Evolutionary conservation across 2,888 invertebrate genomes (phyloP), one percentile per base, ranked within the genome.

Genomic region (Mallateleia sp.): DNA sequence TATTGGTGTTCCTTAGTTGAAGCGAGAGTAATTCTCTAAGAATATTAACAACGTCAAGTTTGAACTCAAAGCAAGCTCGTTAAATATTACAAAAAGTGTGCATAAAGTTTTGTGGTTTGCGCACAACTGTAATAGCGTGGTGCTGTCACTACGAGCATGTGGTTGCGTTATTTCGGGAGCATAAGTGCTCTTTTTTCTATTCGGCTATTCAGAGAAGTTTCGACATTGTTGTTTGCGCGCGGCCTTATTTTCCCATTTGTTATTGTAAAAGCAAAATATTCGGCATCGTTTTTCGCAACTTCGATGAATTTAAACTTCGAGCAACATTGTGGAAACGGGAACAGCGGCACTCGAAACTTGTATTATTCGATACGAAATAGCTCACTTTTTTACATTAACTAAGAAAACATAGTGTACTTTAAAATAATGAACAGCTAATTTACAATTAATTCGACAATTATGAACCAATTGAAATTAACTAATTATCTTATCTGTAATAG

Each of bases 161-260:
- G 67, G 85, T 74, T 79, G 54, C 74, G 79, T 85, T 85, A 84
- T 84, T 84, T 84, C 78, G 84, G 84, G 78, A 84, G 84, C 58
- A 22, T 62, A 78, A 66, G 78, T 58, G 78, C 58, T 47, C 58
- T 67, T 67, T 71, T 74, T 75, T 82, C 67, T 58, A 64, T 72
- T 84, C 72, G 64, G 22, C n/a, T 64, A 60, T 78, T 77, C 72
- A 77, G 50, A 84, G 78, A 69, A 60, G 83, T 83, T 83, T 77
- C 83, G 83, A 71, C 77, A 83, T 77, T 83, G 77, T 77, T 81
- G 74, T 81, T 74, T 60, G 67, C 47, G 60, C 75, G 24, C 34
- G 47, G 71, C 52, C 60, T 56, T 28, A 50, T 69, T 45, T 72
- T 7, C 60, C 38, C 45, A 54, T 83, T 83, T 83, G 83, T 83